Base-by-base conservation (phyloP, 1,140 invertebrate species). In the Asbolus verrucosus region DNA sequence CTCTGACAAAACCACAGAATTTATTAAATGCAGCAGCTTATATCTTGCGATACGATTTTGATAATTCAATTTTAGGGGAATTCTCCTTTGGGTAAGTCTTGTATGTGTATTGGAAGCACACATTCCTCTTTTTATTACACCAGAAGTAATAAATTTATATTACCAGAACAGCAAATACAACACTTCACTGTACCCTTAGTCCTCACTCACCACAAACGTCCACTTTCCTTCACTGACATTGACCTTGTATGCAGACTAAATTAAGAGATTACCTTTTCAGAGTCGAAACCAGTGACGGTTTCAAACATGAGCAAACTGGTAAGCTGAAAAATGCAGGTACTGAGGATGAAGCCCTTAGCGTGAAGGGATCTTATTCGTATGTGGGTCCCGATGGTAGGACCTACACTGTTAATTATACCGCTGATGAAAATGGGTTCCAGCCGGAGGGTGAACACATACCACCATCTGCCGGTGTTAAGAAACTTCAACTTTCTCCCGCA, bases 291-390 rank as follows among this genome's bases (percentile, higher is more conserved):
- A 87, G 85, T 72, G 87, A 91, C 73, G 89, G 89, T 4, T 85
- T 87, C 68, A 59, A 73, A 0, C 78, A 81, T 1, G 79, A 85
- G 4, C 88, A 90, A 79, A 75, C 81, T 36, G 89, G 85, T 0
- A 76, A 83, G 18, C 71, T 90, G 2, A 81, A 82, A 30, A 87
- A 89, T 70, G 71, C 75, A 2, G 88, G 87, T 41, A 81, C 84
- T 1, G 86, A 90, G 9, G 84, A 89, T 61, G 87, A 89, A 70
- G 82, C 82, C 1, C 73, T 88, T 0, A 85, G 85, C 19, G 89
- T 85, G 0, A 83, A 87, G 18, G 91, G 91, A 0, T 85, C 83
- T 0, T 94, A 88, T 81, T 88, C 87, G 6, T 94, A 92, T 82
- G 88, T 87, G 3, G 88, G 88, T 19, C 87, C 89, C 1, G 90